Evolutionary conservation across 2,888 invertebrate species (phyloP), one percentile per base, ranked within the genome.

Genomic region (Trilocha varians): DNA sequence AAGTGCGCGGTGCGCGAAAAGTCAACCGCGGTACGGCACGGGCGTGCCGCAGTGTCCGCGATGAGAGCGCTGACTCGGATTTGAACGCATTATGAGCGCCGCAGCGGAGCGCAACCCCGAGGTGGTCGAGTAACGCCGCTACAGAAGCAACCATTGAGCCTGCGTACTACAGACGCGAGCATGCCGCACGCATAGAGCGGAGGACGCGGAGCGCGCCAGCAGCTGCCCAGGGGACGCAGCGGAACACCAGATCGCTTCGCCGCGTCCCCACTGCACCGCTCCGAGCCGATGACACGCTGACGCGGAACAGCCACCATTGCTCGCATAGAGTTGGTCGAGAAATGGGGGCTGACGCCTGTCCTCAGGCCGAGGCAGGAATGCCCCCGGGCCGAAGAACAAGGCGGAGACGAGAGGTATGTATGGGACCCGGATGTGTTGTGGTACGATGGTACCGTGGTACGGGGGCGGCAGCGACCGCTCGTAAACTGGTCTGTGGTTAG

Each of bases 261-360:
- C 68, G 75, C 74, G 68, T 67, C 71, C 67, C 70, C 73, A 62
- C 71, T 65, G 65, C 73, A 61, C 61, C 53, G 66, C 76, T 70
- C 74, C 77, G 73, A 78, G 65, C 80, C 78, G 78, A 82, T 83
- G 83, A 79, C 76, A 74, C 64, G 75, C 78, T 78, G 75, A 72
- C 62, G 57, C 75, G 88, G 90, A 89, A 87, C 89, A 90, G 91
- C 90, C 93, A 94, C 93, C 93, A 96, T 96, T 96, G 95, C 96
- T 92, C 95, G 95, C 90, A 93, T 96, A 93, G 95, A 95, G 92
- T 94, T 95, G 90, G 92, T 95, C 89, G 95, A 96, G 90, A 94
- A 95, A 95, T 96, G 96, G 96, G 96, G 96, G 93, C 94, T 96
- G 89, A 95, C 95, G 92, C 96, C 96, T 92, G 95, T 95, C 93